Base-by-base conservation (phyloP, 2,888 invertebrate species). In the Anoncus sp. region DNA sequence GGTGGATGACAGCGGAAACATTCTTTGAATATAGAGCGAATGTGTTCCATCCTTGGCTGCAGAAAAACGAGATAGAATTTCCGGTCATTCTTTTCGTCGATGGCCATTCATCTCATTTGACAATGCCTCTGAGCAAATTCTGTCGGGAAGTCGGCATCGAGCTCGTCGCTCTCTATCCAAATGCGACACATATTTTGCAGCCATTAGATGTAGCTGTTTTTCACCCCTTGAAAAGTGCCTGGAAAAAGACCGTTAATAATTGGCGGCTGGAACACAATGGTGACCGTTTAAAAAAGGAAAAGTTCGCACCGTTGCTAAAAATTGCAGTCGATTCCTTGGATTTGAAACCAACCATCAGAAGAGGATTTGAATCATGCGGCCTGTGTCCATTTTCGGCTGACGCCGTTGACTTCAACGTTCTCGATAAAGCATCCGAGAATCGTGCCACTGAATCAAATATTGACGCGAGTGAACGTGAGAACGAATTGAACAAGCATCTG, bases 1-100 rank as follows among this genome's bases (percentile, higher is more conserved):
- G 90, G 4, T 91, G 90, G 92, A 92, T 88, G 90, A 89, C 86
- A 9, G 76, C 84, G 12, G 87, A 86, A 72, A 82, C 83, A 20
- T 90, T 90, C 82, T 90, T 75, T 77, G 87, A 90, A 82, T 89
- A 83, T 76, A 85, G 89, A n/a, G 81, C 85, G 16, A 88, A 90
- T 80, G 79, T 87, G 31, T 90, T 90, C 79, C 70, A 84, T 76
- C 85, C 86, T 62, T 90, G 89, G 89, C 72, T 90, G 35, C 47
- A 82, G 59, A 74, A 84, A 75, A 83, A 87, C 63, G 77, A 84
- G 31, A 86, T 89, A 47, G 24, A 81, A 62, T 81, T 84, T 16
- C 90, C 82, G 59, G 84, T 90, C 45, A 84, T 91, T 63, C 79
- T 90, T 38, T 90, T 89, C 66, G 76, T 91, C 18, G 90, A 90